These are phyloP conservation scores for Takifugu ocellatus DNA, from an alignment of 2,797 vertebrate species.

Conservation along the genomic window DNA sequence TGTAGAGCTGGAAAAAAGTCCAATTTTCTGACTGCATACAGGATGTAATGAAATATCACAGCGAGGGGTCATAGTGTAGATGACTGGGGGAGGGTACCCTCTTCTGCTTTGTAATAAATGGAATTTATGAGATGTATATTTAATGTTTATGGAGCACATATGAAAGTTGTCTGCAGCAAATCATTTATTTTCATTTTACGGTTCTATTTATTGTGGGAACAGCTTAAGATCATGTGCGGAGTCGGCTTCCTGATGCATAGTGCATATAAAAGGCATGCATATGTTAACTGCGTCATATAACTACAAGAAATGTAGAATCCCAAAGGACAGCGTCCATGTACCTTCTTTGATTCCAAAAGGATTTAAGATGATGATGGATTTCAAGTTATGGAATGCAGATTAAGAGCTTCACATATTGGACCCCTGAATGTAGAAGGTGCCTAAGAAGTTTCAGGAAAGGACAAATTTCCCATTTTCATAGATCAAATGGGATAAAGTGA, in stretches of 20 bases:
- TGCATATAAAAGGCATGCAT: constrained; percentile 18
- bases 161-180: constrained; percentile 27
- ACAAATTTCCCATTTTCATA: constrained; percentile 10
- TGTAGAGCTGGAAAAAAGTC: constrained; percentile 37
- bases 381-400: constrained; percentile 3
- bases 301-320: constrained; percentile 6
- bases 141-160: constrained; percentile 46
- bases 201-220: constrained; percentile 25
- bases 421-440: constrained; percentile 8
- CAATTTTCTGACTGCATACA: constrained; percentile 40
- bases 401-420: constrained; percentile 12
- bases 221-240: constrained; percentile 11
- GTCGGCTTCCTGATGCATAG: constrained; percentile 11
- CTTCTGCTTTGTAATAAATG: constrained; percentile 50
- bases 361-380: constrained; percentile 15
- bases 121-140: constrained; percentile 57
- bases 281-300: constrained; percentile 21
- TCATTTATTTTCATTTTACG: constrained; percentile 23
- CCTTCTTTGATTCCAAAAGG: constrained; percentile 21
- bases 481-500: not conserved
- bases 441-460: constrained; percentile 17
- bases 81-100: constrained; percentile 44
- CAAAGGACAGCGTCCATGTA: constrained; percentile 5
- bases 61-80: constrained; percentile 41
- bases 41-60: constrained; percentile 60